Percentiles rank a stretch among this genome's conserved stretches.
These are phyloP conservation scores for Chrysomela aeneicollis DNA, from an alignment of 2,888 invertebrate genomes.

Conservation along the genomic window DNA sequence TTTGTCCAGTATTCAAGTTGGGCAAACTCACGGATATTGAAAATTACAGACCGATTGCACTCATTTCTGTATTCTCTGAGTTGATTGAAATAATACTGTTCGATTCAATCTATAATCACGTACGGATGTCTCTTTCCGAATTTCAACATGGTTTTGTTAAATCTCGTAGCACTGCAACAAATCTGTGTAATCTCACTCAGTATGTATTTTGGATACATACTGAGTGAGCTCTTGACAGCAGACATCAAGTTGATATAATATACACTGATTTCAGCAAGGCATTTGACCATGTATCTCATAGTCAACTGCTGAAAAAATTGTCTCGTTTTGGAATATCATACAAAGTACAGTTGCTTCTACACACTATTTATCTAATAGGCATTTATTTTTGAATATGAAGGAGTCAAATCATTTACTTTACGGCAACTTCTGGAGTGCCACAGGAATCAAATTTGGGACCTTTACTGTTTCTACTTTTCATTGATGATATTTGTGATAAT, in stretches of 20 bases:
- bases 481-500: constrained; percentile 9
- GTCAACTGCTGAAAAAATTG: constrained; percentile 31
- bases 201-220: no score
- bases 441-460: constrained; percentile 22
- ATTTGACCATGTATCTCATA: constrained; percentile 31
- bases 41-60: neutral
- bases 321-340: constrained; percentile 23
- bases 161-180: constrained; percentile 29
- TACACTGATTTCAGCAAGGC: constrained; percentile 35
- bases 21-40: neutral
- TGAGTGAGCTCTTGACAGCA: constrained; percentile 30
- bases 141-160: constrained; percentile 10
- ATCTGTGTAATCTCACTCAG: constrained; percentile 27
- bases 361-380: constrained; percentile 10
- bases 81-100: constrained; percentile 1
- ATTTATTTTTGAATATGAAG: constrained; percentile 6
- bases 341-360: neutral
- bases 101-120: constrained; percentile 11
- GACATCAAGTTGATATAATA: constrained; percentile 24
- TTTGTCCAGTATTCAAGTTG: constrained; percentile 4
- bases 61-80: constrained; percentile 7
- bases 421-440: constrained; percentile 19
- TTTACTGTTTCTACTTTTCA: constrained; percentile 18
- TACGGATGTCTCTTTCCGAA: neutral
- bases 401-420: constrained; percentile 1